A percentile compares a stretch with the other conserved stretches of the same genome.
Conservation (phyloP, 1,140 invertebrate genomes). For the Heliconius nattereri region DNA sequence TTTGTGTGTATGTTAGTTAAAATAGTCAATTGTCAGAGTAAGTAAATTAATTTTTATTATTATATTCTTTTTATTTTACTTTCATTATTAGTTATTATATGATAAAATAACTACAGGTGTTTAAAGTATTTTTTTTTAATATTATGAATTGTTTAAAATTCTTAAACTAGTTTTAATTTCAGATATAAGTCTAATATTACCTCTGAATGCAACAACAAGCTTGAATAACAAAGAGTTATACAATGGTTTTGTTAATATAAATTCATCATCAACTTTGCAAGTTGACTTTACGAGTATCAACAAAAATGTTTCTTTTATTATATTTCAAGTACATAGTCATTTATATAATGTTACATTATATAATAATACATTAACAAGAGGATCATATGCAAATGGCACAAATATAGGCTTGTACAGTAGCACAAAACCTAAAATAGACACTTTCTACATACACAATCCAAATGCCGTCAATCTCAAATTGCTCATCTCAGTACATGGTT, state of each 20-base stretch:
- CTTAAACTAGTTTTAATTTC: constrained; percentile 47
- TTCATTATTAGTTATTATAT: too few species aligned
- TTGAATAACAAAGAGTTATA: constrained; percentile 62
- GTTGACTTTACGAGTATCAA: constrained; percentile 80
- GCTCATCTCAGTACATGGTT: constrained; percentile 81
- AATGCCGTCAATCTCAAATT: constrained; percentile 75
- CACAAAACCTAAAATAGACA: constrained; percentile 48
- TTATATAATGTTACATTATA: constrained; percentile 83
- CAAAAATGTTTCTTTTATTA: constrained; percentile 80
- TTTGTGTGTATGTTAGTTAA: constrained; percentile 25
- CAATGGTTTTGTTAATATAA: constrained; percentile 53
- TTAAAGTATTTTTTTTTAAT: not conserved
- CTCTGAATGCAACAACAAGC: constrained; percentile 58
- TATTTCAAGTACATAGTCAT: constrained; percentile 86
- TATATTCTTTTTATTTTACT: not conserved
- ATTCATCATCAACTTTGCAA: constrained; percentile 52
- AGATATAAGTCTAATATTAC: constrained; percentile 65
- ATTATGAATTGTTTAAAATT: not conserved
- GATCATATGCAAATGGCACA: constrained; percentile 78
- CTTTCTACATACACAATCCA: constrained; percentile 67
- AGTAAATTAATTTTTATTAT: constrained; percentile 24
- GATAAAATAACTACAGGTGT: too few species aligned
- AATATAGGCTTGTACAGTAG: constrained; percentile 84
- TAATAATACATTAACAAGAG: constrained; percentile 66
- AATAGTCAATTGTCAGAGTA: constrained; percentile 44